Conservation (phyloP, 1,140 invertebrate species). For the Leptopilina clavipes region DNA sequence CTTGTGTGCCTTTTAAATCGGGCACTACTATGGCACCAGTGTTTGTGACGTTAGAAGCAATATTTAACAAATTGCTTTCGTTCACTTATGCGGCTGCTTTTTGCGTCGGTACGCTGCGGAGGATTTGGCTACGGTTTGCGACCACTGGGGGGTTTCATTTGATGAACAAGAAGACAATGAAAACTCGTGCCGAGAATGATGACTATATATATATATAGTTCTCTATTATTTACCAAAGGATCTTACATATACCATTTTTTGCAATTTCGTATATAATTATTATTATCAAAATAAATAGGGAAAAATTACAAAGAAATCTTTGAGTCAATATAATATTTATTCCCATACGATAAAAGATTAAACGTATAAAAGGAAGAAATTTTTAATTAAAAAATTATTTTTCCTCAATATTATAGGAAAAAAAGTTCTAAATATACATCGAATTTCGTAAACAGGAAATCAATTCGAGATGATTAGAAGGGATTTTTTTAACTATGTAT, state of each 20-base stretch:
- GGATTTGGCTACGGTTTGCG: constrained; percentile 50
- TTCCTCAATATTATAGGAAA: too few species aligned
- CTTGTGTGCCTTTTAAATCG: constrained; percentile 20
- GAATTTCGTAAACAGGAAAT: constrained; percentile 3
- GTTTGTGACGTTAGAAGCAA: constrained; percentile 58
- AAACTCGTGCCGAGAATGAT: constrained; percentile 51
- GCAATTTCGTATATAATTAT: too few species aligned
- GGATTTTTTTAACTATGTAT: constrained; percentile 38
- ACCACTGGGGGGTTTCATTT: constrained; percentile 52
- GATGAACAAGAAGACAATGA: constrained; percentile 54
- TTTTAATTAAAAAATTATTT: too few species aligned
- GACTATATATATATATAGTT: constrained; percentile 49
- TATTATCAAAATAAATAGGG: too few species aligned
- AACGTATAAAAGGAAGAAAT: too few species aligned
- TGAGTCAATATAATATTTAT: too few species aligned
- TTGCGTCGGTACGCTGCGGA: constrained; percentile 41
- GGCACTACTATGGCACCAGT: constrained; percentile 45
- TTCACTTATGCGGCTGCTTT: constrained; percentile 55
- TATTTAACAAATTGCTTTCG: constrained; percentile 64
- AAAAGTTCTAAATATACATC: background rate
- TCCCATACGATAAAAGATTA: too few species aligned
- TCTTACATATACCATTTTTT: too few species aligned
- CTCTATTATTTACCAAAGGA: background rate
- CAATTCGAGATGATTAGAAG: constrained; percentile 1
- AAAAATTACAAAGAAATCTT: too few species aligned